Evolutionary conservation across 2,797 vertebrate species (phyloP).

Genomic region (Pogoniulus pusillus): DNA sequence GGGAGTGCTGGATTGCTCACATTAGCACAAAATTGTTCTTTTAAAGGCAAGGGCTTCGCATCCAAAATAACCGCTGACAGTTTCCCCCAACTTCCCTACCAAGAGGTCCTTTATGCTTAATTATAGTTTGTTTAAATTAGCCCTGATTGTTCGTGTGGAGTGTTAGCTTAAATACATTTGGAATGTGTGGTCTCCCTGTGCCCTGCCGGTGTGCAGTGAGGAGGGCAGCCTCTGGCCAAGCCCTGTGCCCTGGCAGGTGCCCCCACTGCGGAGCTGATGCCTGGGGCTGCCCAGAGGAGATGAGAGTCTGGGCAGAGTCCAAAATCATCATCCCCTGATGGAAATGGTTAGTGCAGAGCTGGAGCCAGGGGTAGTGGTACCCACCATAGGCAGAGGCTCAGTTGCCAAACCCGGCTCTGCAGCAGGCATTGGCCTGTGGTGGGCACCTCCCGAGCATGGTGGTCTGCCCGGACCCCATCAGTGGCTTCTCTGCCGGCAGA

Average conservation of each 20-base stretch:
- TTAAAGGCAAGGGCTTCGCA: slow-evolving; percentile 15
- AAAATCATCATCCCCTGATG: accelerated
- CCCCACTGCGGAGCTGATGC: not conserved
- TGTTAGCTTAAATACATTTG: not conserved
- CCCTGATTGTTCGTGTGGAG: not conserved
- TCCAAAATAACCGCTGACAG: slow-evolving; percentile 39
- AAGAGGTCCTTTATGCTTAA: slow-evolving; percentile 56
- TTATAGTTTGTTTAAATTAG: slow-evolving; percentile 61
- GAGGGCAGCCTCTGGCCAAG: not conserved
- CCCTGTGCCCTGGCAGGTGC: not conserved
- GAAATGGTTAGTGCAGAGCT: not conserved
- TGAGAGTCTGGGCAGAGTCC: accelerated
- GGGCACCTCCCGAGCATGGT: not conserved
- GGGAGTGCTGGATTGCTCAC: slow-evolving; percentile 40
- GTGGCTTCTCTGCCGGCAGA: not conserved
- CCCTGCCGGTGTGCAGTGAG: accelerated
- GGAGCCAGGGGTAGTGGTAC: not conserved
- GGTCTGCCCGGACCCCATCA: not conserved
- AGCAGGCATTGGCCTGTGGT: not conserved
- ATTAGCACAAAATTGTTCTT: slow-evolving; percentile 26
- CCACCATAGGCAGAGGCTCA: accelerated
- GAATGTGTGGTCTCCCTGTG: not conserved
- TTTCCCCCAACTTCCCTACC: slow-evolving; percentile 33
- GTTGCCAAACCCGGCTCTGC: not conserved
- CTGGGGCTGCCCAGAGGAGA: not conserved